Percentiles rank a stretch among this genome's conserved stretches.
These are phyloP conservation scores for Lerema accius DNA, from an alignment of 1,140 invertebrate species.

Conservation along the genomic window DNA sequence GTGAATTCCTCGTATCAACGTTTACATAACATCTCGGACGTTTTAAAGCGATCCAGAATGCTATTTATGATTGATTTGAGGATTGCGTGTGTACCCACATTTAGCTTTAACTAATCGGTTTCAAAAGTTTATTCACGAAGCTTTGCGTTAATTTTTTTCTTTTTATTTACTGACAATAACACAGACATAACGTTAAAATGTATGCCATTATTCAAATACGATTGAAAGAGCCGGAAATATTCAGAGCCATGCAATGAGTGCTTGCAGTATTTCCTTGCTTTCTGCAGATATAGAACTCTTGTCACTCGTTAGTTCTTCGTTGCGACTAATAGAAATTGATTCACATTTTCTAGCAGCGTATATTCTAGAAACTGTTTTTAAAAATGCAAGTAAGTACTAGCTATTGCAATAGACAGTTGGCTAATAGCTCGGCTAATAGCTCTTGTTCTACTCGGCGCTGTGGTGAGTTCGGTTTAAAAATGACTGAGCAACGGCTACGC, in stretches of 20 bases:
- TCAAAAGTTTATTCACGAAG: not conserved
- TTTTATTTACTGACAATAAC: not conserved
- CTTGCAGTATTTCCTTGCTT: not conserved
- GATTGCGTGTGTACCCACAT: conserved; percentile 9
- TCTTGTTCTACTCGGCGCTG: not conserved
- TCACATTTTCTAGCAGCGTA: conserved; percentile 1
- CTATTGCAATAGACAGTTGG: not conserved
- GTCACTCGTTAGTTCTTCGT: not conserved
- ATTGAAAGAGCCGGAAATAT: not conserved
- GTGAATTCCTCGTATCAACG: conserved; percentile 1
- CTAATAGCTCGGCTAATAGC: not conserved
- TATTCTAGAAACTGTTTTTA: not conserved
- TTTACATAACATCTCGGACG: not conserved
- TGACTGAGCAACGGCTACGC: not conserved
- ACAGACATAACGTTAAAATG: not conserved
- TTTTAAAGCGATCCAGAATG: conserved; percentile 20
- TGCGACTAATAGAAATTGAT: not conserved
- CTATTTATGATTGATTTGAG: conserved; percentile 15
- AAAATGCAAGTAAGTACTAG: not conserved
- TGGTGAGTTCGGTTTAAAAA: conserved; percentile 3
- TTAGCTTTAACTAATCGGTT: conserved; percentile 11
- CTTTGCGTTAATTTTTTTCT: not conserved
- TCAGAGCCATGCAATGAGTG: not conserved
- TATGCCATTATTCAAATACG: not conserved
- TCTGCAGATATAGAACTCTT: not conserved